Conservation (phyloP, 2,888 invertebrate species). For the Coremacera marginata region DNA sequence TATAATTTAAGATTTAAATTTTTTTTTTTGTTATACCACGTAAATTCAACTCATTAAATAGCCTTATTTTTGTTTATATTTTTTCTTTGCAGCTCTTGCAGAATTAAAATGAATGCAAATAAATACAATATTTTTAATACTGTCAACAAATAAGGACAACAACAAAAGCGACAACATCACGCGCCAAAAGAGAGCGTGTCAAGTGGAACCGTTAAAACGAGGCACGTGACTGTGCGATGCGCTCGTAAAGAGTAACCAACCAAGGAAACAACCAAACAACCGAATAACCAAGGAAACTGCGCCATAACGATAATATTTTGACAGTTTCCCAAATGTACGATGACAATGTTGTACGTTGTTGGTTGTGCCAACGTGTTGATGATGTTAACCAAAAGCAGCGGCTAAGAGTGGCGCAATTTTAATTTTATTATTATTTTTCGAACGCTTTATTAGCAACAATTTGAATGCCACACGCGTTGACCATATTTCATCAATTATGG, state of each 20-base stretch:
- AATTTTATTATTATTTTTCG: not conserved
- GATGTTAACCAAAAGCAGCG: no score
- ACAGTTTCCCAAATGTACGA: no score
- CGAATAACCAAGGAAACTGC: not conserved
- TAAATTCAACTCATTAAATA: not conserved
- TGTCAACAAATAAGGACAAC: not conserved
- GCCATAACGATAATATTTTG: no score
- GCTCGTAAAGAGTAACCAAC: not conserved
- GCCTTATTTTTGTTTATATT: not conserved
- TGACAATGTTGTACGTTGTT: no score
- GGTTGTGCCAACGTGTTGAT: no score
- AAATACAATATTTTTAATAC: not conserved
- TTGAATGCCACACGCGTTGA: not conserved
- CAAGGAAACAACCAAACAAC: not conserved
- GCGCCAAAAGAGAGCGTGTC: not conserved
- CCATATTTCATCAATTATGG: not conserved
- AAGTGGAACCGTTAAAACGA: conserved; percentile 1
- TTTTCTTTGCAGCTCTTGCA: not conserved
- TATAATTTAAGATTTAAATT: no score
- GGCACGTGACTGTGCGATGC: not conserved
- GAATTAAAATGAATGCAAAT: not conserved
- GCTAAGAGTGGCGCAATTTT: no score
- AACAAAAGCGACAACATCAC: not conserved
- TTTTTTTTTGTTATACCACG: no score
- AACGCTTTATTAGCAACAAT: conserved; percentile 15